Base-by-base conservation (phyloP, 2,888 invertebrate species). In the Noctua pronuba region DNA sequence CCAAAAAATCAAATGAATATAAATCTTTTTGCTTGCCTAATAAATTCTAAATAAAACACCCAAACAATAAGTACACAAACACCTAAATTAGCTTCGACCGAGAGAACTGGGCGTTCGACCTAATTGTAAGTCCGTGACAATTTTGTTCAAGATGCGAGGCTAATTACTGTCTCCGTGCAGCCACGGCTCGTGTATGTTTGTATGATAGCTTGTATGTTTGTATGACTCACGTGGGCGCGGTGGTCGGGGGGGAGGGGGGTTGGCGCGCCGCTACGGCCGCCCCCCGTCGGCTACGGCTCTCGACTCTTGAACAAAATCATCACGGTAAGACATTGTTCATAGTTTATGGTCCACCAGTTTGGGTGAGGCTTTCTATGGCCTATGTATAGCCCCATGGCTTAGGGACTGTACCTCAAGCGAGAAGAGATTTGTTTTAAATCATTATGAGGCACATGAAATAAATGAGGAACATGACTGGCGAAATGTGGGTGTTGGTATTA, bases 271-370 rank as follows among this genome's bases (percentile, higher is more conserved):
- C 96, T 96, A 95, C 92, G 95, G 95, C 88, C 92, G 93, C 88
- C 92, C 93, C 90, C 90, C 92, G 85, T 92, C 94, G 88, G 93
- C 91, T 93, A 92, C 94, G 90, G 94, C 94, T 92, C 96, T 92
- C 94, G 96, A 94, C 93, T 96, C 96, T 96, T 96, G 94, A 96
- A 96, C 96, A 96, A 96, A 96, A 96, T 94, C 93, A 95, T 92
- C 93, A 94, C 90, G 91, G 90, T 93, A 88, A 93, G 91, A 91
- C 89, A 87, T 84, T 83, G 85, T 73, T 75, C 82, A 85, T 41
- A 41, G 52, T 55, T 75, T 71, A 75, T 77, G 73, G 70, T 77
- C 65, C 84, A 83, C 89, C 82, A 75, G 74, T 68, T 80, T 18
- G 21, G 80, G 82, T 64, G 67, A 64, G 58, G 73, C 78, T 72